Evolutionary conservation across 2,113 vertebrate species (phyloP), one percentile per base, ranked within the genome.

Genomic region (Prionailurus bengalensis): DNA sequence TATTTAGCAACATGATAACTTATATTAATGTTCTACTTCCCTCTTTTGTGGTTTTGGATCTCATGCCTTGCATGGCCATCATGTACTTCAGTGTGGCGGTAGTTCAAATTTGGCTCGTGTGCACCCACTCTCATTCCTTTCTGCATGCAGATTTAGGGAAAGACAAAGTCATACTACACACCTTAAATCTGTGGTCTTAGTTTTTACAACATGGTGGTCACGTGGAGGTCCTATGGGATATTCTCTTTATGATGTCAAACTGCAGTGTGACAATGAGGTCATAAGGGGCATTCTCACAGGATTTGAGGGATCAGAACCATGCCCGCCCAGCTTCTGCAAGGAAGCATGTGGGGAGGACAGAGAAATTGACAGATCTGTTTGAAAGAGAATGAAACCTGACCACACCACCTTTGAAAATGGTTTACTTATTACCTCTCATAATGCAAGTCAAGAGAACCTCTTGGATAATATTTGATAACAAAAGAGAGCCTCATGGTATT

Each of bases 161-260:
- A 80, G 58, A 92, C 80, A 88, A 87, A 95, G 61, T 71, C 96
- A 96, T 95, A 88, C 58, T 84, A 97, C 87, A 81, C 90, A 74
- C 87, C 86, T 36, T 25, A 51, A 86, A 70, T 53, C 65, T 88
- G 45, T 48, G 95, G 68, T 85, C 94, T 97, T 94, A 73, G 92
- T 84, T 95, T 97, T 96, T 73, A 96, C 36, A 96, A 61, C 92
- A 94, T 96, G 96, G 29, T 95, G 74, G 70, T 83, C 15, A 70
- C 23, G 0, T 55, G 45, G 33, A 45, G 45, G 65, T 10, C 29
- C 53, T 25, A 25, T 4, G 51, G 66, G 79, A 58, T 1, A 14
- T 27, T 76, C 48, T 76, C 80, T 91, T 94, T 95, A 70, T 96
- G 98, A 98, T 81, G 91, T 96, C 90, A 92, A 71, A 33, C 66